Evolutionary conservation across 2,113 vertebrate species (phyloP), one percentile per base, ranked within the genome.

Genomic region (Callipepla californica): DNA sequence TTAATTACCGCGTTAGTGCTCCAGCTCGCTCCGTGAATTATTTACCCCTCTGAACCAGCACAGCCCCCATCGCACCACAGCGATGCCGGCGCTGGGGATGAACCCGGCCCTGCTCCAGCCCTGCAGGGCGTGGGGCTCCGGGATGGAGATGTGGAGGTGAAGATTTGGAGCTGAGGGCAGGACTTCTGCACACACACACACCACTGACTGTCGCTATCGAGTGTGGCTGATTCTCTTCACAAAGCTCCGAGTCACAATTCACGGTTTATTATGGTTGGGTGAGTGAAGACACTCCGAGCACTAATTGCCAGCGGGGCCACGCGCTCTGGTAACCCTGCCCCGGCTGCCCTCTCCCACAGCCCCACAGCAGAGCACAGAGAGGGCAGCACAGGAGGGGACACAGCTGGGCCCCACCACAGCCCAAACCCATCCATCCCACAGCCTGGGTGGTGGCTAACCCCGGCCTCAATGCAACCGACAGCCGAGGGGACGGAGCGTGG

Each of bases 321-420:
- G 0, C 6, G 1, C 57, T 28, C 14, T 47, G 2, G 6, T 28
- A 28, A 47, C 4, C 63, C 2, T 34, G 51, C 42, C 30, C 22
- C 8, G 0, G 18, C 16, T 1, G 40, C 51, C 34, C 36, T 72
- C 58, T 9, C 13, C 26, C 6, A 0, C 22, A 1, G 18, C 44
- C 19, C 2, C 0, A 50, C 38, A 68, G 69, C 19, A 5, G 58
- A 67, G 7, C 0, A 10, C n/a, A 11, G 40, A 25, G 25, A 1
- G 1, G 12, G n/a, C 51, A 30, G 51, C 8, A 9, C 51, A 28
- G 26, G 8, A 28, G 15, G 26, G 26, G 25, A 28, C 51, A 16
- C 51, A 16, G 51, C 51, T 28, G 51, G 16, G 51, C 28, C 51
- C 26, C 50, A 10, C 28, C 6, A 28, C 53, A 30, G 53, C 53